Base-by-base conservation (phyloP, 64 coral and sea anemone genomes). In the Exaiptasia diaphana region DNA sequence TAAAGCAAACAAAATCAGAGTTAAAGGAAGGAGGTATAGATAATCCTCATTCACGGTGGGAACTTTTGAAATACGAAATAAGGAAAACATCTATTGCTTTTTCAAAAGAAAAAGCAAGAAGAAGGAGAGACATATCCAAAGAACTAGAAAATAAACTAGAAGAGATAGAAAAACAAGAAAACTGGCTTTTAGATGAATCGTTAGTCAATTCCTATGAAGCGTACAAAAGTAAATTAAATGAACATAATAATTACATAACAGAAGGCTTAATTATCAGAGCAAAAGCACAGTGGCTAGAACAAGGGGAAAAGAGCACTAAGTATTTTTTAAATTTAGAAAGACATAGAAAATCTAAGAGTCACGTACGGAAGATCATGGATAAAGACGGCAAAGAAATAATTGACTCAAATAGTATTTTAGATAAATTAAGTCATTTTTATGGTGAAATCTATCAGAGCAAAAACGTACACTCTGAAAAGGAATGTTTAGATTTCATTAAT, bases 1-100 rank as follows among this genome's bases (percentile, higher is more conserved):
- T 87, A 67, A 30, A 71, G 48, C 33, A 67, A 62, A 63, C 40
- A 54, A 87, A 57, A 42, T 23, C 21, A 29, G 62, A 38, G 14
- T 33, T 38, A 28, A 29, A 38, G 62, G 62, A 25, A 67, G 18
- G 18, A 17, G 25, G 25, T 21, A 55, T 55, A 55, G 35, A 12
- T 25, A 67, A 67, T 67, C 35, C 62, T 17, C 14, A 67, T 33
- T 62, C 22, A 9, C 6, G 28, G 21, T 1, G 53, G 53, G 52
- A 55, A 55, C 4, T 55, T 3, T n/a, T 55, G 52, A 55, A 55
- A 55, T 5, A 55, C 3, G 52, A 55, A 3, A 55, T 55, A n/a
- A 18, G 52, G 14, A 55, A 55, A 15, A 55, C 53, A 55, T n/a
- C 53, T 11, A 17, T 56, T 22, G 18, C 17, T 24, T 12, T 56